A percentile compares a stretch with the other conserved stretches of the same genome.
These are phyloP conservation scores for Zoroaster sp. DNA, from an alignment of 53 echinoderm and acorn worm species.

Conservation along the genomic window DNA sequence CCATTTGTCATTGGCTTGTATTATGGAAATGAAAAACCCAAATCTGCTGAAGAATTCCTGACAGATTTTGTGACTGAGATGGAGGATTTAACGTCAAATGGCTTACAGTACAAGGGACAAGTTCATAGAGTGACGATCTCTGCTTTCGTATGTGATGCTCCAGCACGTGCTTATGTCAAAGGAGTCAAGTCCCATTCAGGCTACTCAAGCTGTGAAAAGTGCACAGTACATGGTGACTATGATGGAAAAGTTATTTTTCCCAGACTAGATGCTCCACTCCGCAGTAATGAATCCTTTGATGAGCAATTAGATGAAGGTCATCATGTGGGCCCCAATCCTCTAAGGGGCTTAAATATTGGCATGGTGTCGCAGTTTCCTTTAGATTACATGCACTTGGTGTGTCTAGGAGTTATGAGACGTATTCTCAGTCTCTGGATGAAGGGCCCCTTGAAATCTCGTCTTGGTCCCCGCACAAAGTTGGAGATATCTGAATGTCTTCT, in stretches of 20 bases:
- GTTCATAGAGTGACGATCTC: not conserved
- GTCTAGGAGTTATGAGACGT: constrained; percentile 64
- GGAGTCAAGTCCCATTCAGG: constrained; percentile 58
- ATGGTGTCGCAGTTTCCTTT: constrained; percentile 58
- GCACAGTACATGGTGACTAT: constrained; percentile 44
- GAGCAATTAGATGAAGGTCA: constrained; percentile 52
- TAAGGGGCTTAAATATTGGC: constrained; percentile 34
- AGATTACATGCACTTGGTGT: constrained; percentile 76
- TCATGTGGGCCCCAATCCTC: constrained; percentile 48
- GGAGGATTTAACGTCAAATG: not conserved
- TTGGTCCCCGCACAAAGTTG: not conserved
- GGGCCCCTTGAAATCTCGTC: constrained; percentile 60
- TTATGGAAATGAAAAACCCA: constrained; percentile 54
- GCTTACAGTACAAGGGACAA: not conserved
- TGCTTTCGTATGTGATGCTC: constrained; percentile 65
- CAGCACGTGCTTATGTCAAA: constrained; percentile 66
- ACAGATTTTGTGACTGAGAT: constrained; percentile 22
- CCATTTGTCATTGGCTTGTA: constrained; percentile 58
- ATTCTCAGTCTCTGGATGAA: constrained; percentile 60
- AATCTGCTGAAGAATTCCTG: not conserved
- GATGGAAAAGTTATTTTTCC: constrained; percentile 45
- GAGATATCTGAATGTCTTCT: constrained; percentile 46
- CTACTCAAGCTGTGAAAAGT: constrained; percentile 61
- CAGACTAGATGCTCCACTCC: constrained; percentile 24
- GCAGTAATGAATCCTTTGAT: constrained; percentile 45